A percentile compares a stretch with the other conserved stretches of the same genome.
Evolutionary conservation across 1,140 invertebrate species (phyloP).

Genomic region (Caenorhabditis latens): DNA sequence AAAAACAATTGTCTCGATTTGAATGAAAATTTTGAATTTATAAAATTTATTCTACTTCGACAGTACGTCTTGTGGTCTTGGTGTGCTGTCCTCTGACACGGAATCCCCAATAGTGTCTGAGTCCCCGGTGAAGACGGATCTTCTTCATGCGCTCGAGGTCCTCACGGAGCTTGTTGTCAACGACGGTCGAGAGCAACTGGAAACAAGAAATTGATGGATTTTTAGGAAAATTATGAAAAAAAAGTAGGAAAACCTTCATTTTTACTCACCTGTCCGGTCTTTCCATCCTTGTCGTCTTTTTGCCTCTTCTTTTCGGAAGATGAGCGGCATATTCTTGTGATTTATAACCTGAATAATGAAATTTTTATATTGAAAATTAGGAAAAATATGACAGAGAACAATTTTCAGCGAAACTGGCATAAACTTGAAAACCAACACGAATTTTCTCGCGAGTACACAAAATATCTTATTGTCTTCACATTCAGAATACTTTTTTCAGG

Average conservation of each 20-base stretch:
- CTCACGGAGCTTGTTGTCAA: constrained; percentile 98
- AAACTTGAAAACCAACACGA: no score
- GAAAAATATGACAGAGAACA: no score
- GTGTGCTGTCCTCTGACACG: constrained; percentile 97
- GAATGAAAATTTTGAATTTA: no score
- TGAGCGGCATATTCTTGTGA: no score
- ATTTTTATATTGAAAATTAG: no score
- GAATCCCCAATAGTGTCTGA: constrained; percentile 96
- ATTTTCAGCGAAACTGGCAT: no score
- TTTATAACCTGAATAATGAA: no score
- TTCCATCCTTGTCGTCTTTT: constrained; percentile 98
- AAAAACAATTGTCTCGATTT: no score
- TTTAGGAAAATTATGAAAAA: neutral
- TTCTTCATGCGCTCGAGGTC: constrained; percentile 97
- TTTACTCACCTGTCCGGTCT: constrained; percentile 87
- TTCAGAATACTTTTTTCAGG: no score
- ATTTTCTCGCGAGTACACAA: no score
- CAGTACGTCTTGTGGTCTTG: constrained; percentile 97
- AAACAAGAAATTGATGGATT: constrained; percentile 20
- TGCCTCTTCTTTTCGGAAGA: constrained; percentile 85
- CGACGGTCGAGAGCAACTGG: constrained; percentile 87
- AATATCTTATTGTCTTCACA: no score
- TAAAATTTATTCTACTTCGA: constrained; percentile 84
- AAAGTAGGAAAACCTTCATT: neutral
- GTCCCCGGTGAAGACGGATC: constrained; percentile 91